Percentiles rank a stretch among this genome's conserved stretches.
These are phyloP conservation scores for Drosophila repleta DNA, from an alignment of 1,140 invertebrate species.

Conservation along the genomic window DNA sequence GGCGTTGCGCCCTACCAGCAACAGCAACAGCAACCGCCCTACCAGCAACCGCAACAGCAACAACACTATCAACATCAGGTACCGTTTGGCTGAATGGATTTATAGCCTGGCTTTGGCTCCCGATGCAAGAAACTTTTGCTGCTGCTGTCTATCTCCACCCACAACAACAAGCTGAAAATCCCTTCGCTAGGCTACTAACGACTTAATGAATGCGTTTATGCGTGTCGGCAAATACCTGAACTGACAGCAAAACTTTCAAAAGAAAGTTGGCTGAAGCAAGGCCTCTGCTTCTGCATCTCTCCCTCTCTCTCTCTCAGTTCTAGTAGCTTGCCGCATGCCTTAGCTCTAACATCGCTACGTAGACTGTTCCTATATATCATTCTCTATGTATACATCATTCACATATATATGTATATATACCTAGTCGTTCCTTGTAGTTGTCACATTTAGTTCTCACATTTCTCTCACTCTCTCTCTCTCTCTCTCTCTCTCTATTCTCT, in stretches of 20 bases:
- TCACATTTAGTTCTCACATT: slow-evolving; percentile 25
- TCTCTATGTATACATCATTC: no score
- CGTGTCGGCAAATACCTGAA: slow-evolving; percentile 4
- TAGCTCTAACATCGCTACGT: neutral
- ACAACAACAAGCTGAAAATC: slow-evolving; percentile 11
- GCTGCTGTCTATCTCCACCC: slow-evolving; percentile 44
- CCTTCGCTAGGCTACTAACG: slow-evolving; percentile 19
- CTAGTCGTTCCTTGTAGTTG: slow-evolving; percentile 26
- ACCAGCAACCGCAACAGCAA: slow-evolving; percentile 60
- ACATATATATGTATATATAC: slow-evolving; percentile 11
- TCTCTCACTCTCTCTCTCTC: slow-evolving; percentile 26
- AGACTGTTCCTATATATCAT: slow-evolving; percentile 10
- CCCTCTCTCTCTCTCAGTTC: neutral
- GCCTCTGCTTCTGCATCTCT: neutral
- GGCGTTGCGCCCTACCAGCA: slow-evolving; percentile 36
- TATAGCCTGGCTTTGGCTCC: slow-evolving; percentile 48
- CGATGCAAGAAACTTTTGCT: slow-evolving; percentile 55
- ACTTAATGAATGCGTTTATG: slow-evolving; percentile 8
- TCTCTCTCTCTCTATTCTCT: slow-evolving; percentile 30
- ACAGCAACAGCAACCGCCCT: slow-evolving; percentile 39
- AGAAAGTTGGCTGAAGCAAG: neutral
- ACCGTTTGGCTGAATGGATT: slow-evolving; percentile 54
- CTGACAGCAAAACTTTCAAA: neutral
- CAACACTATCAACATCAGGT: slow-evolving; percentile 83
- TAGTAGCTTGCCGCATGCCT: neutral